Percentiles rank a stretch among this genome's conserved stretches.
Evolutionary conservation across 2,113 vertebrate genomes (phyloP).

Genomic region (Hipposideros armiger): DNA sequence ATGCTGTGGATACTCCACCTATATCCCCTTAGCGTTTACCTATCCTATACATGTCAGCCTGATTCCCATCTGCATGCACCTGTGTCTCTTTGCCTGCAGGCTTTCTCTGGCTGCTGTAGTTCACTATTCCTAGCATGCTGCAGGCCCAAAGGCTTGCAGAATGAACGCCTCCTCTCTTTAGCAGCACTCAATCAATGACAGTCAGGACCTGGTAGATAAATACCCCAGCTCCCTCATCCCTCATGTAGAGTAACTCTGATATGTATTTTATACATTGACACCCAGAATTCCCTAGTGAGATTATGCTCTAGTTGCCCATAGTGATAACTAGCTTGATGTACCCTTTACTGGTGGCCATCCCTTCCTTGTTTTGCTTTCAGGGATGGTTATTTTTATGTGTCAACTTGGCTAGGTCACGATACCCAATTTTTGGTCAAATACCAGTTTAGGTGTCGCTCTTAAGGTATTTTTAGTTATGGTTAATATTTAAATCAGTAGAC

Average conservation of each 20-base stretch:
- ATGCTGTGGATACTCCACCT: background rate
- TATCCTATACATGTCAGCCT: background rate
- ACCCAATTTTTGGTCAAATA: background rate
- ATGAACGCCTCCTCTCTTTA: background rate
- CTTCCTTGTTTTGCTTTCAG: background rate
- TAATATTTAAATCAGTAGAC: background rate
- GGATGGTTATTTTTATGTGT: background rate
- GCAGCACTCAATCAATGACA: background rate
- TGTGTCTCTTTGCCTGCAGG: background rate
- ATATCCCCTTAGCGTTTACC: background rate
- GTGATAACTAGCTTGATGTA: background rate
- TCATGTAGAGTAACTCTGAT: background rate
- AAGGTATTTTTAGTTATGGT: background rate
- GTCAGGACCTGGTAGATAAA: slow-evolving; percentile 7
- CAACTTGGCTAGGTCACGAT: background rate
- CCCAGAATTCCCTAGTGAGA: background rate
- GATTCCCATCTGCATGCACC: background rate
- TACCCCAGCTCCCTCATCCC: background rate
- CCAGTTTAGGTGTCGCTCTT: background rate
- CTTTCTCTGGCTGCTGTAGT: background rate
- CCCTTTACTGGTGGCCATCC: background rate
- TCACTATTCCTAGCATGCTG: background rate
- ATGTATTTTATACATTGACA: background rate
- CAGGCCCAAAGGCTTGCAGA: background rate
- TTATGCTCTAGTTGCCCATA: background rate